Evolutionary conservation across 1,140 invertebrate species (phyloP), one percentile per base, ranked within the genome.

Genomic region (Drosophila mayri): DNA sequence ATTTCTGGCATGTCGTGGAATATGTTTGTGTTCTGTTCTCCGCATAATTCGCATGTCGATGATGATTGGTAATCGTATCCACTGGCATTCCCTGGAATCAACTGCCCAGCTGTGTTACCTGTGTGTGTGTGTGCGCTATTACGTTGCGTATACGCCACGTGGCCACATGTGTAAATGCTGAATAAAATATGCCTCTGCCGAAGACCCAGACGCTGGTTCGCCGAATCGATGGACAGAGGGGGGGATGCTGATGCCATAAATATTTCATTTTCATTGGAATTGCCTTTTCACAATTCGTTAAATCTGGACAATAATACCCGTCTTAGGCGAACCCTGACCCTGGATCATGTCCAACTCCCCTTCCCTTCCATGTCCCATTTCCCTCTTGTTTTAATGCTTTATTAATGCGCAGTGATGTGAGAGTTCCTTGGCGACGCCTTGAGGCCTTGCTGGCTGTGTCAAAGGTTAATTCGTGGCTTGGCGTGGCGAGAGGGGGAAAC

Each of bases 241-340:
- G 22, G 25, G 9, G 8, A 46, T 11, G 32, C 25, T 55, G 28
- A n/a, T 71, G 68, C 37, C 66, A 72, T 72, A 41, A 72, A 72
- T 72, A 72, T 59, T 72, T 72, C 41, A 71, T 72, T 59, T 72
- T 72, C 66, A 37, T 72, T 59, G 20, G 54, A 73, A 72, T 73
- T 73, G 70, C 67, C 70, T 73, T 72, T 72, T 72, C 70, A 60
- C 55, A 72, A 60, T 60, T 73, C 70, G 66, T 72, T 72, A 72
- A 72, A 50, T 72, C 68, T 72, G 37, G 52, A 50, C 66, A 72
- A 72, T 72, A 72, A 72, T 72, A 54, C 47, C 32, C 62, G 20
- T 67, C 37, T 28, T 18, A 28, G 52, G 14, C 22, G 22, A 14
- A 12, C 38, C n/a, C 43, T 49, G 30, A 8, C 47, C 28, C 49